A percentile compares a stretch with the other conserved stretches of the same genome.
Conservation (phyloP, 2,113 vertebrate genomes). For the Poeciliopsis prolifica region DNA sequence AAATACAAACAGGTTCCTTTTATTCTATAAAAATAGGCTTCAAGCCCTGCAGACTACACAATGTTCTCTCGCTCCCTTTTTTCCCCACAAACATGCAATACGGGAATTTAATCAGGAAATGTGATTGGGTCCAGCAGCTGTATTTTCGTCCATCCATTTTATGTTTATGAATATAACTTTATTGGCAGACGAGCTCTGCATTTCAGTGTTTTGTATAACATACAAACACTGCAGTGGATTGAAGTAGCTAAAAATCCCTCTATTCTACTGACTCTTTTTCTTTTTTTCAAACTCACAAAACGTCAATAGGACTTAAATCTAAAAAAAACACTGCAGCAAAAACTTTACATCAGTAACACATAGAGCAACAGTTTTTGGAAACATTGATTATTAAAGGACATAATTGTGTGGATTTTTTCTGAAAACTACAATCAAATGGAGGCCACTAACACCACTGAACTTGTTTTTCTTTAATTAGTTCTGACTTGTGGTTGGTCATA, state of each 20-base stretch:
- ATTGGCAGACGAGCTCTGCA: neutral
- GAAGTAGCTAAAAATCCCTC: neutral
- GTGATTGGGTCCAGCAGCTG: neutral
- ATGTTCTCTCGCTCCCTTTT: neutral
- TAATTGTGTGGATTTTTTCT: too few relatives aligned
- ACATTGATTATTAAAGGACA: too few relatives aligned
- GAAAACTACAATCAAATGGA: too few relatives aligned
- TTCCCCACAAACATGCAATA: neutral
- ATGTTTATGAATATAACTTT: neutral
- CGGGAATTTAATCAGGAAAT: neutral
- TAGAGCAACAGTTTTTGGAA: too few relatives aligned
- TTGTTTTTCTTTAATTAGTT: too few relatives aligned
- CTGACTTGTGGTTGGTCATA: too few relatives aligned
- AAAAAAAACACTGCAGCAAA: too few relatives aligned
- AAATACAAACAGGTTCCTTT: constrained; percentile 46
- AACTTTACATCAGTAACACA: too few relatives aligned
- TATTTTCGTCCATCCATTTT: neutral
- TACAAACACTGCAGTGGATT: neutral
- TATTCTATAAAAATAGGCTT: constrained; percentile 8
- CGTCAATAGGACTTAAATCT: neutral
- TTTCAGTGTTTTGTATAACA: neutral
- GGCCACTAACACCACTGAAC: too few relatives aligned
- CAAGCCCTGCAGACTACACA: constrained; percentile 1
- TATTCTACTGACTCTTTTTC: neutral
- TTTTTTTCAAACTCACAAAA: too few relatives aligned